phyloP scores from a whole-genome alignment of 2,113 vertebrate species.

The Hippoglossus stenolepis region DNA sequence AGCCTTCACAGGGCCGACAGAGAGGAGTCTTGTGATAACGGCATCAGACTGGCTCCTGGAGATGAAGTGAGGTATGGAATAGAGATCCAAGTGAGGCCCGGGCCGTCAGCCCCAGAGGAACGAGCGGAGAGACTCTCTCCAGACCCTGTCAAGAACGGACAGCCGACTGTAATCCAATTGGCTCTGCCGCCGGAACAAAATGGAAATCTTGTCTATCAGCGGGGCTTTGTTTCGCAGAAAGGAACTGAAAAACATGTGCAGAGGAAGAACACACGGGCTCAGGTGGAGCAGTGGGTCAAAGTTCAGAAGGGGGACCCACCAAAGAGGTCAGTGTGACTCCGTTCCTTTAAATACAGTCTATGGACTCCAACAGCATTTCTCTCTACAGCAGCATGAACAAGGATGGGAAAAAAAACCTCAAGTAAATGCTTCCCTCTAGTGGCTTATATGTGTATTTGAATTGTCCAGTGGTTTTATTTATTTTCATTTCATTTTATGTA shows the following conservation, averaged over 20 bases:
- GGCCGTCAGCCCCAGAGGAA: conserved; percentile 67
- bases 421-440: conserved; percentile 69
- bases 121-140: conserved; percentile 85
- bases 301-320: conserved; percentile 90
- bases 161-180: conserved; percentile 71
- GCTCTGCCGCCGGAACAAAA: conserved; percentile 88
- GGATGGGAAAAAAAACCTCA: neutral
- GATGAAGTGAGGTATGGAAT: conserved; percentile 81
- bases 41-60: conserved; percentile 76
- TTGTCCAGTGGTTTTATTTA: neutral
- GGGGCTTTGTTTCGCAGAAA: conserved; percentile 81
- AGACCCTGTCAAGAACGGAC: conserved; percentile 84
- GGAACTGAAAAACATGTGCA: conserved; percentile 90
- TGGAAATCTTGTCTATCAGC: conserved; percentile 86
- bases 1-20: conserved; percentile 75
- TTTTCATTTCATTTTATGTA: neutral
- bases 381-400: conserved; percentile 4
- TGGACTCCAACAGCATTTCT: neutral
- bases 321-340: conserved; percentile 87
- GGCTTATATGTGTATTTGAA: conserved; percentile 25
- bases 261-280: conserved; percentile 90
- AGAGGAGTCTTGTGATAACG: conserved; percentile 76
- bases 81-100: conserved; percentile 84
- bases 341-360: no score
- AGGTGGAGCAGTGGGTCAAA: conserved; percentile 96